These are phyloP conservation scores for Epinotia demarniana DNA, from an alignment of 2,888 invertebrate genomes.

Conservation along the genomic window DNA sequence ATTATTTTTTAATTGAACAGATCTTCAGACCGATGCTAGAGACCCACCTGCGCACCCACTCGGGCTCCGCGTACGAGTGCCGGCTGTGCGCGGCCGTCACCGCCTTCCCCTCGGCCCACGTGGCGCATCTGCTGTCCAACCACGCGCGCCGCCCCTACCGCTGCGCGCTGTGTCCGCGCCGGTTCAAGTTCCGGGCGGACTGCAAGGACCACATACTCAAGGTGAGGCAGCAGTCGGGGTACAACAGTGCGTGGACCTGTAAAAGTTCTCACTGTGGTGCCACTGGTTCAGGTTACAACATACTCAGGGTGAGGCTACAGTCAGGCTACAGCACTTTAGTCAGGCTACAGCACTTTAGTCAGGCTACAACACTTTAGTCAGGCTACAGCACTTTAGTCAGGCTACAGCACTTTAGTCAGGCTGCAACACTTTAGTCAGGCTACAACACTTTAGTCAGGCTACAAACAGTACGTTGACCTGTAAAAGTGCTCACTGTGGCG, in stretches of 20 bases:
- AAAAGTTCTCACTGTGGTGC: too few relatives aligned
- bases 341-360: not conserved
- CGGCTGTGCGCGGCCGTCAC: not conserved
- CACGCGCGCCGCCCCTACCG: constrained; percentile 34
- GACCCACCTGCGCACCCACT: constrained; percentile 31
- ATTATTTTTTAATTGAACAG: not conserved
- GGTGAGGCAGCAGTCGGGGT: not conserved
- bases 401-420: too few relatives aligned
- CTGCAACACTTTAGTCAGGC: too few relatives aligned
- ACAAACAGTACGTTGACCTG: too few relatives aligned
- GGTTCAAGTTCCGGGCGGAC: constrained; percentile 29
- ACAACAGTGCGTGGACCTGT: not conserved
- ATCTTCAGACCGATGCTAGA: constrained; percentile 44
- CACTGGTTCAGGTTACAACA: not conserved
- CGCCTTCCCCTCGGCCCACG: not conserved
- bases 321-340: not conserved
- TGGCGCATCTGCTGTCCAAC: constrained; percentile 25
- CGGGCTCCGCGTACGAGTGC: constrained; percentile 6
- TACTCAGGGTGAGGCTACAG: not conserved
- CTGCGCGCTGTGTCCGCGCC: constrained; percentile 36
- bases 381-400: too few relatives aligned
- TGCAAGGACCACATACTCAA: constrained; percentile 43
- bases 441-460: too few relatives aligned
- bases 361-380: not conserved
- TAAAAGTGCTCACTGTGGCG: constrained; percentile 42